Evolutionary conservation across 2,797 vertebrate genomes (phyloP).

Genomic region (Adelosebastes latens): DNA sequence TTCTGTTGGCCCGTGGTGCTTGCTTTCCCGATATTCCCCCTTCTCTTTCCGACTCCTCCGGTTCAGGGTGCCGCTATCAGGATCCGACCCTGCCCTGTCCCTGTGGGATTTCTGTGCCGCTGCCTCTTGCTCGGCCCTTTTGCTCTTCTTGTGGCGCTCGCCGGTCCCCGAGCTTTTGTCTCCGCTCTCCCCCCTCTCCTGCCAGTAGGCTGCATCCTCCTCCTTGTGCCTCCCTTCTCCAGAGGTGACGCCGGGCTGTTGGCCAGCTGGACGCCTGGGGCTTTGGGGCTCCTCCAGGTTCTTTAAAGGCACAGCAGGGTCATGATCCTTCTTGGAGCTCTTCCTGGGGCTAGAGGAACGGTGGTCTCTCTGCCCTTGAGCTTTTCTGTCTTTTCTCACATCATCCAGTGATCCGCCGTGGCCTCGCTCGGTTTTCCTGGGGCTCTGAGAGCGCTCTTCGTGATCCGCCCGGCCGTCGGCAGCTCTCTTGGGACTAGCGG

Average conservation of each 20-base stretch:
- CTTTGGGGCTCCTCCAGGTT: conserved; percentile 71
- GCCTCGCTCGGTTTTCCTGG: conserved; percentile 56
- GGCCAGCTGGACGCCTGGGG: conserved; percentile 64
- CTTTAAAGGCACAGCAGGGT: conserved; percentile 34
- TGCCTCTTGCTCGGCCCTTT: conserved; percentile 69
- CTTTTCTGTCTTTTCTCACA: conserved; percentile 50
- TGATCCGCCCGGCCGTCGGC: conserved; percentile 49
- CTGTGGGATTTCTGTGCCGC: conserved; percentile 49
- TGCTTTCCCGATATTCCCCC: conserved; percentile 66
- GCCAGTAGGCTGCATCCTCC: conserved; percentile 65
- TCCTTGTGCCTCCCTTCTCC: conserved; percentile 67
- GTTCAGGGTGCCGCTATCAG: conserved; percentile 55
- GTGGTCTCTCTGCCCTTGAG: conserved; percentile 51
- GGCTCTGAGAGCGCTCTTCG: conserved; percentile 60
- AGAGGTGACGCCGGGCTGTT: conserved; percentile 28
- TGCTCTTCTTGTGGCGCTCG: conserved; percentile 70
- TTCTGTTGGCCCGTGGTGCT: conserved; percentile 44
- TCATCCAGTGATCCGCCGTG: conserved; percentile 68
- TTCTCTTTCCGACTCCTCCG: conserved; percentile 42
- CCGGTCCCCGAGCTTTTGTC: conserved; percentile 59
- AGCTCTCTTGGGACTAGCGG: conserved; percentile 78
- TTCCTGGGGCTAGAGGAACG: conserved; percentile 85
- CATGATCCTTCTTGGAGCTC: conserved; percentile 70
- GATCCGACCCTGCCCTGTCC: conserved; percentile 66
- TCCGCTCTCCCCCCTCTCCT: conserved; percentile 74